Conservation (phyloP, 2,113 vertebrate species). For the Verasper variegatus region DNA sequence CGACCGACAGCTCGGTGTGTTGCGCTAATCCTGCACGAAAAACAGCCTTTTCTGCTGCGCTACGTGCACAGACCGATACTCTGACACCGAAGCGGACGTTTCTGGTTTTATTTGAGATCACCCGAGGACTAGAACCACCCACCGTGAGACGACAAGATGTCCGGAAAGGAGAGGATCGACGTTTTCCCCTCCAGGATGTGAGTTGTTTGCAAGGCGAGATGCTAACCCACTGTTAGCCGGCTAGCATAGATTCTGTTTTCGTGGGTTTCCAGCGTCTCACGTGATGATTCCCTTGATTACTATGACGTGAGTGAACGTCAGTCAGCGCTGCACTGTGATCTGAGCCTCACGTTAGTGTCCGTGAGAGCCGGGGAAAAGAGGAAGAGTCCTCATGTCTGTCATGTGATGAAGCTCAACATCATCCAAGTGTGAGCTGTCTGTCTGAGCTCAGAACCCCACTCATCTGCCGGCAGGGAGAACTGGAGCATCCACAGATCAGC, state of each 20-base stretch:
- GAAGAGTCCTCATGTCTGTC: slow-evolving; percentile 66
- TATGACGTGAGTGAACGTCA: background rate
- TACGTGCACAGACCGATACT: no score
- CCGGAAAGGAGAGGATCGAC: slow-evolving; percentile 95
- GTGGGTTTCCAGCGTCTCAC: background rate
- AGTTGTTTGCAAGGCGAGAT: slow-evolving; percentile 75
- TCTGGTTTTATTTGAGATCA: background rate
- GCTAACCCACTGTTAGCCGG: slow-evolving; percentile 43
- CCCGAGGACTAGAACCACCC: slow-evolving; percentile 12
- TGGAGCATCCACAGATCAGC: background rate
- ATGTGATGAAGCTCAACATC: slow-evolving; percentile 67
- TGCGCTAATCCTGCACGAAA: slow-evolving; percentile 30
- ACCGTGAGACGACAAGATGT: slow-evolving; percentile 86
- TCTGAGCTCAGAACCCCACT: background rate
- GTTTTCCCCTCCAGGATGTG: slow-evolving; percentile 98
- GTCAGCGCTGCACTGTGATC: background rate
- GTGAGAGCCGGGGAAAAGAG: slow-evolving; percentile 55
- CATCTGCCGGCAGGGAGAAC: background rate
- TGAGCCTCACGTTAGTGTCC: no score
- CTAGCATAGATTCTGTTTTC: background rate
- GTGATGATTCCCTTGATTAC: background rate
- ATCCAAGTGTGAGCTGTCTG: slow-evolving; percentile 47
- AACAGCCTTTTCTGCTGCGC: background rate
- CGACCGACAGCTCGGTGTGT: slow-evolving; percentile 35
- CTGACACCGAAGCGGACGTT: background rate